Evolutionary conservation across 2,888 invertebrate species (phyloP).

Genomic region (Lamellibrachia satsuma): DNA sequence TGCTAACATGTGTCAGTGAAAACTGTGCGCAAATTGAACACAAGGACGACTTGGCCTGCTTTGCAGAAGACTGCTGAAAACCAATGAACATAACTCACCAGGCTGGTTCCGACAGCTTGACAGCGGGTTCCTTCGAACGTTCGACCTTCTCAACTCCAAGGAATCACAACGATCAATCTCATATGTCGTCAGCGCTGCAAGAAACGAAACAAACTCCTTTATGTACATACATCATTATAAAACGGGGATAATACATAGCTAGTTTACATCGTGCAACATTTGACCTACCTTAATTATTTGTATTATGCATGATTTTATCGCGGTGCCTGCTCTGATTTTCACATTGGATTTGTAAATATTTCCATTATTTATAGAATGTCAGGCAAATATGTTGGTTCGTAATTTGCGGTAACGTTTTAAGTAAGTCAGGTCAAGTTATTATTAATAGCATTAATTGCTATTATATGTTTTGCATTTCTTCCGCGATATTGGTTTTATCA

Average conservation of each 20-base stretch:
- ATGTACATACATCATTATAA: background rate
- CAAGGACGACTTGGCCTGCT: background rate
- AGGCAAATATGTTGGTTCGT: background rate
- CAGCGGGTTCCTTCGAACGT: background rate
- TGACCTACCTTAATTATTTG: background rate
- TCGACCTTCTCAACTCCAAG: background rate
- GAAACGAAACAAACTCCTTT: constrained; percentile 5
- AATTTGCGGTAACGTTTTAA: background rate
- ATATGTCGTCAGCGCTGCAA: background rate
- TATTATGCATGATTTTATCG: background rate
- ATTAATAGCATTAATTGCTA: background rate
- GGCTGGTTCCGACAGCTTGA: background rate
- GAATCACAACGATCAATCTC: background rate
- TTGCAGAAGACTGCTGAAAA: background rate
- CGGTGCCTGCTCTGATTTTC: background rate
- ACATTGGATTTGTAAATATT: background rate
- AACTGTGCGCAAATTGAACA: background rate
- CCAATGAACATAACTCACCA: constrained; percentile 3
- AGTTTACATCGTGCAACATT: background rate
- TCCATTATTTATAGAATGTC: background rate
- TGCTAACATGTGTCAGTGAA: background rate
- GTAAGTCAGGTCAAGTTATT: background rate
- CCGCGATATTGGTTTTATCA: background rate
- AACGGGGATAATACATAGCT: background rate
- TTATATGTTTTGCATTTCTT: background rate